Base-by-base conservation (phyloP, 2,888 invertebrate species). In the Torymus texanus region DNA sequence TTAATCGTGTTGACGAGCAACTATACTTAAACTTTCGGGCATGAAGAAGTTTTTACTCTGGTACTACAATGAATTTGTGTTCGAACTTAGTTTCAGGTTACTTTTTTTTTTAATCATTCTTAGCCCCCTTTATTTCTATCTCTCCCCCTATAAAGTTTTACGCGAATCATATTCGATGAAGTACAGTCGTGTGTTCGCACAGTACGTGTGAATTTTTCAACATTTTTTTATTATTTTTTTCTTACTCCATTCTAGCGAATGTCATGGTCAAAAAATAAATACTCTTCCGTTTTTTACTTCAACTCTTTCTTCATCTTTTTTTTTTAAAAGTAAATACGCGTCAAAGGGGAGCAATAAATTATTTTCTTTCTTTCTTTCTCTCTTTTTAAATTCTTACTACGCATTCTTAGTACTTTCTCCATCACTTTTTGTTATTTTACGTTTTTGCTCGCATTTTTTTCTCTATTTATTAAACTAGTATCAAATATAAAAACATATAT, bases 401-500 rank as follows among this genome's bases (percentile, higher is more conserved):
- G 56, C 67, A 78, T 78, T 83, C 82, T 81, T 55, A 71, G 74
- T 51, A 68, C 74, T 74, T 75, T 81, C 51, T 75, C 58, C 66
- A 77, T 24, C 65, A 63, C 53, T 78, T 75, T 71, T 61, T 59
- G 18, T 70, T 79, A 81, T 74, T 78, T 76, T 67, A 79, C 50
- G 66, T 67, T 62, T 70, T 75, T 81, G 82, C 78, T 82, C 80
- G 81, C 83, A 83, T 82, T 80, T 82, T 77, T 76, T 80, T 66
- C 79, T 83, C 82, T 83, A 82, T 84, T 86, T 85, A 84, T 76
- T 86, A 87, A 88, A 88, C 86, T 88, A 88, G 88, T 88, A 88
- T 88, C 88, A 88, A 88, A 88, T 88, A 88, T 88, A 88, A 87
- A 88, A 88, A 88, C 87, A 87, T 87, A 88, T 87, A 86, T 79